A percentile compares a stretch with the other conserved stretches of the same genome.
These are phyloP conservation scores for Sylvilagus floridanus DNA, from an alignment of 2,797 vertebrate genomes.

Conservation along the genomic window DNA sequence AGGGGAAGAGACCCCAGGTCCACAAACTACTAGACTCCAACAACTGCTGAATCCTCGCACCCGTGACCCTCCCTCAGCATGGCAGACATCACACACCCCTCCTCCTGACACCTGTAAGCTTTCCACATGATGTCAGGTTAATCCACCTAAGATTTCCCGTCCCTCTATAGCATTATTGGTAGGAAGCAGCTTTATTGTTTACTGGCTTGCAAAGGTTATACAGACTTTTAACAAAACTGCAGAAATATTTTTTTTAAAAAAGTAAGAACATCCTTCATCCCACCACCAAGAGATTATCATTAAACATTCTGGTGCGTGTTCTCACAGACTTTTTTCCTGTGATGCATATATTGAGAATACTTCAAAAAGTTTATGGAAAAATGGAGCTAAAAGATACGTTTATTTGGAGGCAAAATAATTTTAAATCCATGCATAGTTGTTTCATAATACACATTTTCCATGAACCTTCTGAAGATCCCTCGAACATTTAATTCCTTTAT, in stretches of 20 bases:
- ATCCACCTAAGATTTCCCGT: not conserved
- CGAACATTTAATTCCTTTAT: not conserved
- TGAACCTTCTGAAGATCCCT: too few species aligned
- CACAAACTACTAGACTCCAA: not conserved
- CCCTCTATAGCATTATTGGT: not conserved
- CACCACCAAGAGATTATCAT: not conserved
- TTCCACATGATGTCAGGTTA: not conserved
- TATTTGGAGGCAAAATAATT: too few species aligned
- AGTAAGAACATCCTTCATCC: not conserved
- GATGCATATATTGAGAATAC: too few species aligned
- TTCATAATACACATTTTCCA: too few species aligned
- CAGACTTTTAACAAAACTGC: not conserved
- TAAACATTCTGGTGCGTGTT: not conserved
- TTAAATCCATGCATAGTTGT: too few species aligned
- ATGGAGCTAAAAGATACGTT: too few species aligned
- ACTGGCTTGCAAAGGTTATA: not conserved
- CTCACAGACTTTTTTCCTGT: not conserved
- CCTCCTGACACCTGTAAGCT: not conserved
- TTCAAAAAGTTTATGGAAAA: too few species aligned
- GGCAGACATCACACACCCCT: not conserved
- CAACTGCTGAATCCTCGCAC: not conserved
- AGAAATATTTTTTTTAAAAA: not conserved
- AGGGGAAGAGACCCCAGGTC: too few species aligned
- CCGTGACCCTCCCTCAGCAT: not conserved
- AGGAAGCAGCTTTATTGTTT: not conserved